Evolutionary conservation across 2,113 vertebrate genomes (phyloP), one percentile per base, ranked within the genome.

Genomic region (Gallinago undulata): DNA sequence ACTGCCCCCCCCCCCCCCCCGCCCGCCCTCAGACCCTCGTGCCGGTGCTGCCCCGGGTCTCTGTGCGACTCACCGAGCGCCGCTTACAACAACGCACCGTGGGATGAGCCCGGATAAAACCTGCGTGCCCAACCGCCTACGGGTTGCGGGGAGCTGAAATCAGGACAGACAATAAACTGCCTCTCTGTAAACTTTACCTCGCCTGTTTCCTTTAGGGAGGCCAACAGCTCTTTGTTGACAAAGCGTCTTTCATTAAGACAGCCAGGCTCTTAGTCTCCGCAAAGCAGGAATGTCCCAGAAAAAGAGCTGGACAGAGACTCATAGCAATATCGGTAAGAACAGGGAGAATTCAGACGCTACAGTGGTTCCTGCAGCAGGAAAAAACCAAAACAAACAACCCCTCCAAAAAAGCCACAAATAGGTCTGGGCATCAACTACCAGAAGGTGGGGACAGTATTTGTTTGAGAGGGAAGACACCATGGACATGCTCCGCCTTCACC

Each of bases 21-120:
- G n/a, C 37, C 11, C 4, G 51, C 28, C 28, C 57, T 8, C 39
- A 2, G 10, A 10, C 25, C 18, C 9, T 30, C 27, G 8, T 2
- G 53, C 45, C 43, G 28, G 5, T 3, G 41, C 72, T 4, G n/a
- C n/a, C 18, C 27, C 1, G 47, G 25, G 14, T 11, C 55, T 21
- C 48, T 5, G 19, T 1, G 59, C 12, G 13, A 1, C 24, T 0
- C 19, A 4, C 47, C 13, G 3, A 16, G 19, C 0, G 19, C 8
- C 27, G 2, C 57, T 3, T 1, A 27, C 25, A 51, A 39, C 50
- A 2, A 19, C 4, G 27, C 48, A 2, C n/a, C 1, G 18, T 1
- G 17, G 31, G 28, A 11, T 8, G 13, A 19, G 55, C 45, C 5
- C 4, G 27, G 19, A 3, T 6, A 10, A 8, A 19, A 12, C 39